A percentile compares a stretch with the other conserved stretches of the same genome.
phyloP scores from a whole-genome alignment of 2,797 vertebrate species.

The Aeoliscus strigatus region DNA sequence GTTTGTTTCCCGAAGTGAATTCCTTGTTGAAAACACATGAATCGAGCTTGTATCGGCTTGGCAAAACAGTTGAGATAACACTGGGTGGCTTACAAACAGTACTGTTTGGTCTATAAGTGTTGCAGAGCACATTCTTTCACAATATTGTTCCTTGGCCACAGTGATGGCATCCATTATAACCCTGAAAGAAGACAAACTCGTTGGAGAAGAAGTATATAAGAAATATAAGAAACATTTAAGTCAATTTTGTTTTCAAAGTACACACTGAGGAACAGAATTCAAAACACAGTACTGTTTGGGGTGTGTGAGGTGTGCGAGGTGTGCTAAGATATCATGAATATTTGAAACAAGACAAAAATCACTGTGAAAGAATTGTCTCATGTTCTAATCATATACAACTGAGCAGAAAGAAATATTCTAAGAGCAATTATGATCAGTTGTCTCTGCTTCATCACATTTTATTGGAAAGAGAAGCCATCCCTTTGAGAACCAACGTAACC shows the following conservation, averaged over 20 bases:
- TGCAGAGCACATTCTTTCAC: neutral
- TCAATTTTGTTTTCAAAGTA: too few species aligned
- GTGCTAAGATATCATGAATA: too few species aligned
- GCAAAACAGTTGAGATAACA: neutral
- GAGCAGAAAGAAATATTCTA: slow-evolving; percentile 41
- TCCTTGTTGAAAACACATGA: slow-evolving; percentile 10
- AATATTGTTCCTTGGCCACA: too few species aligned
- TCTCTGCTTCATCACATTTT: slow-evolving; percentile 64
- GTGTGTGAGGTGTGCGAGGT: too few species aligned
- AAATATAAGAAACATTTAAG: too few species aligned
- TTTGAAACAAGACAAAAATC: slow-evolving; percentile 9
- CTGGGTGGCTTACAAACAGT: neutral
- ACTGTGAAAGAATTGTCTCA: neutral
- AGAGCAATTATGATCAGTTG: slow-evolving; percentile 59
- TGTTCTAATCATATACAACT: neutral
- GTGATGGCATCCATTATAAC: neutral
- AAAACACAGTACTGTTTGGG: too few species aligned
- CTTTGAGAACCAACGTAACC: slow-evolving; percentile 57
- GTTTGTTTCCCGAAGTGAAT: slow-evolving; percentile 24
- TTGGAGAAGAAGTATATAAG: too few species aligned
- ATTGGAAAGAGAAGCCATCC: slow-evolving; percentile 60
- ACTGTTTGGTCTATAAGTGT: neutral
- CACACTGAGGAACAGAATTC: too few species aligned
- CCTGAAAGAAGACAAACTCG: too few species aligned
- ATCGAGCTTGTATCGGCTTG: slow-evolving; percentile 3